phyloP scores from a whole-genome alignment of 2,797 vertebrate species.

The Heliangelus exortis region DNA sequence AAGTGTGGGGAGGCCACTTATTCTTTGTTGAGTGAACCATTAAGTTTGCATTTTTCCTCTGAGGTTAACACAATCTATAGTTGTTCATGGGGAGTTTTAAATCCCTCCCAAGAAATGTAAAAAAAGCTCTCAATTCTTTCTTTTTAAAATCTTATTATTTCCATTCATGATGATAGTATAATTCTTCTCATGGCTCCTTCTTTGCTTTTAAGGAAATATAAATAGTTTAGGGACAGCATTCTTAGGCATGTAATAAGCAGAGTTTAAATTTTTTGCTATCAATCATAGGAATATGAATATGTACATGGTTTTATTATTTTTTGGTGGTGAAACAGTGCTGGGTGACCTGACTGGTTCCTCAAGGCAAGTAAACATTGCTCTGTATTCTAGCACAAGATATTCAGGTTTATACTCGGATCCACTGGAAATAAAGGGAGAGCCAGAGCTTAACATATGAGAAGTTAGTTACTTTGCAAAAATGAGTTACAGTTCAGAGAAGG shows the following conservation, averaged over 20 bases:
- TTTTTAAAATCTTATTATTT: not conserved
- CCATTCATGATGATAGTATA: not conserved
- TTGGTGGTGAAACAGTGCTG: not conserved
- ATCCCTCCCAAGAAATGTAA: not conserved
- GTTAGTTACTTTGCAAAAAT: rapidly evolving
- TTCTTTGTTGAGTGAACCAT: not conserved
- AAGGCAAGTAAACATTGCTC: rapidly evolving
- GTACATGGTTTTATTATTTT: not conserved
- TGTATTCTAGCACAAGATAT: rapidly evolving
- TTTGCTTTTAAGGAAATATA: not conserved
- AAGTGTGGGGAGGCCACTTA: not conserved
- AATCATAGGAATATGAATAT: not conserved
- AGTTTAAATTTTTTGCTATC: not conserved
- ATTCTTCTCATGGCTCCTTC: not conserved
- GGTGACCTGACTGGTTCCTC: not conserved
- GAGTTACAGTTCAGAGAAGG: rapidly evolving
- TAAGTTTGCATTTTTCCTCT: not conserved
- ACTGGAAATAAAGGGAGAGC: rapidly evolving
- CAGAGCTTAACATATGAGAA: rapidly evolving
- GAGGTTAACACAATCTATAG: not conserved
- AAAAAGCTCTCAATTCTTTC: not conserved
- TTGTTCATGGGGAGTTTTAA: not conserved
- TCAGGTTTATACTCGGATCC: not conserved
- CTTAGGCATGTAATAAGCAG: not conserved
- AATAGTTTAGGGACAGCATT: not conserved